Evolutionary conservation across 1,140 invertebrate genomes (phyloP).

Genomic region (Diploscapter pachys): DNA sequence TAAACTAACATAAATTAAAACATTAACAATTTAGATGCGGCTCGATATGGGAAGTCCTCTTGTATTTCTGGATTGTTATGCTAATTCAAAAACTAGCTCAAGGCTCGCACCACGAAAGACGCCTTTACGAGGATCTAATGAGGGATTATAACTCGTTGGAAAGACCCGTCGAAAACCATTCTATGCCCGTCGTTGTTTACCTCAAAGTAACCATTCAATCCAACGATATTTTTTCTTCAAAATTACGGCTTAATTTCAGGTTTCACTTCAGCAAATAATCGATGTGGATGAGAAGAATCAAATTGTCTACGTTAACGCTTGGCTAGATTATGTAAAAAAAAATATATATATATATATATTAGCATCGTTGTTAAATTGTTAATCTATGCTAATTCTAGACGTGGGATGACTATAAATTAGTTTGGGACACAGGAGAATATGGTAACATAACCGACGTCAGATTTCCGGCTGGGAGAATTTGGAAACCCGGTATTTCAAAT

Average conservation of each 20-base stretch:
- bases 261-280: slow-evolving; percentile 84
- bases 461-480: slow-evolving; percentile 89
- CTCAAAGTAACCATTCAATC: slow-evolving; percentile 43
- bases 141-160: slow-evolving; percentile 85
- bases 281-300: slow-evolving; percentile 77
- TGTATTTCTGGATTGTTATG: too few relatives aligned
- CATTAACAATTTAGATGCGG: too few relatives aligned
- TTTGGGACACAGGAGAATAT: slow-evolving; percentile 92
- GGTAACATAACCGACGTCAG: slow-evolving; percentile 91
- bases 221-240: slow-evolving; percentile 3
- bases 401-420: slow-evolving; percentile 96
- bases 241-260: slow-evolving; percentile 17
- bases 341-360: not conserved
- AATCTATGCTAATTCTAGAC: slow-evolving; percentile 62
- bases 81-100: not conserved
- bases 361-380: not conserved
- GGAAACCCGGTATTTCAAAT: slow-evolving; percentile 98
- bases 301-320: slow-evolving; percentile 55
- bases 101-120: slow-evolving; percentile 40
- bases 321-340: slow-evolving; percentile 55
- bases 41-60: too few relatives aligned
- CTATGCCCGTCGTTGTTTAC: slow-evolving; percentile 52
- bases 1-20: too few relatives aligned
- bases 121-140: slow-evolving; percentile 51
- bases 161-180: slow-evolving; percentile 78